Conservation (phyloP, 2,113 vertebrate genomes). For the Ictalurus furcatus region DNA sequence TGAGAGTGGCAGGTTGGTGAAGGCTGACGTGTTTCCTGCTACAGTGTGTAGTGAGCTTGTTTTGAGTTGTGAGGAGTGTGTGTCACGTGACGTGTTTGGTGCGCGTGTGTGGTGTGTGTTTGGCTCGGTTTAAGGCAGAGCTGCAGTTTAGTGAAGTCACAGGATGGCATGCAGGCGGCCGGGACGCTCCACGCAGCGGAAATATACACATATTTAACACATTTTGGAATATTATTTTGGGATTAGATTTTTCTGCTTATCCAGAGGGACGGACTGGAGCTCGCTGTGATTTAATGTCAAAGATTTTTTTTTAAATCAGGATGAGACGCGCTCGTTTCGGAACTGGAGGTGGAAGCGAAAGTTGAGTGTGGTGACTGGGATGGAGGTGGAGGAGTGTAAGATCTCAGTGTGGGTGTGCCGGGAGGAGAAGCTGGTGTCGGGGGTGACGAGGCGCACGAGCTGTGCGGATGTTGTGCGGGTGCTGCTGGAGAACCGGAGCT, state of each 20-base stretch:
- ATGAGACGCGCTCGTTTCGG: background rate
- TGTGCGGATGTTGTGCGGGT: conserved; percentile 90
- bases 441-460: conserved; percentile 87
- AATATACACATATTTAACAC: background rate
- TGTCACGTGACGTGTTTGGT: background rate
- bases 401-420: conserved; percentile 94
- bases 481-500: conserved; percentile 85
- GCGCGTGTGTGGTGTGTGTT: background rate
- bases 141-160: background rate
- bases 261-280: background rate
- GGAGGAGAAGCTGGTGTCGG: conserved; percentile 93
- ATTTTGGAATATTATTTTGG: background rate
- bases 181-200: background rate
- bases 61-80: background rate
- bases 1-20: background rate
- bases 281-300: background rate
- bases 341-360: background rate
- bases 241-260: background rate
- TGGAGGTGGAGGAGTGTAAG: conserved; percentile 84
- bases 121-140: background rate
- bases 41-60: background rate
- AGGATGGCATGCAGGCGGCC: background rate
- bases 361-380: conserved; percentile 43
- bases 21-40: background rate
- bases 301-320: background rate